A percentile compares a stretch with the other conserved stretches of the same genome.
Conservation (phyloP, 1,140 invertebrate genomes). For the Bombus affinis region DNA sequence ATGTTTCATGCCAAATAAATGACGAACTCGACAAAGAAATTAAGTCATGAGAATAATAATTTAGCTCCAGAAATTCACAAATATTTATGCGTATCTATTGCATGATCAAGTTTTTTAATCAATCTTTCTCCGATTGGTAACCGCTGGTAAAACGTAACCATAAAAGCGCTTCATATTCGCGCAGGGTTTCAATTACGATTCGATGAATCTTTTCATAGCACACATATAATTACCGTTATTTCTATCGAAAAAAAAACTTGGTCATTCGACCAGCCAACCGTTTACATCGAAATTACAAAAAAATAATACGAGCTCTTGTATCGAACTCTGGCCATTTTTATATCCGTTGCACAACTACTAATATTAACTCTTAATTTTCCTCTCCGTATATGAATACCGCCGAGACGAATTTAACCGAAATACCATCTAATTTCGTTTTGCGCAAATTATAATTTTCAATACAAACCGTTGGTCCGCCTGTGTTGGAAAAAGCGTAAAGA, state of each 20-base stretch:
- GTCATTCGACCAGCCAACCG: not conserved
- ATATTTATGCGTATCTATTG: no score
- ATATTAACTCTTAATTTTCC: conserved; percentile 5
- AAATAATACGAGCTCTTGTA: not conserved
- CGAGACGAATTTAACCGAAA: no score
- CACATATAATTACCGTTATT: not conserved
- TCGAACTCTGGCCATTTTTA: not conserved
- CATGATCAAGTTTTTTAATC: no score
- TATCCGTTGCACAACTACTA: not conserved
- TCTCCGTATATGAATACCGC: no score
- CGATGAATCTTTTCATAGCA: not conserved
- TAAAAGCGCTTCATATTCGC: not conserved
- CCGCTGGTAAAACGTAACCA: no score
- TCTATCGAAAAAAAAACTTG: not conserved
- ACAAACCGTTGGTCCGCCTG: not conserved
- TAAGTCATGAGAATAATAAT: no score
- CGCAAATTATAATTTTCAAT: conserved; percentile 23
- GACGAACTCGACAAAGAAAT: no score
- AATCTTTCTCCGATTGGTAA: no score
- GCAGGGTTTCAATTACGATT: not conserved
- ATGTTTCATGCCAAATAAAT: no score
- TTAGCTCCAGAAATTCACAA: no score
- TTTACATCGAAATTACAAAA: not conserved
- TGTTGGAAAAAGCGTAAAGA: not conserved
- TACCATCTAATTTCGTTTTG: not conserved